Evolutionary conservation across 2,888 invertebrate genomes (phyloP), one percentile per base, ranked within the genome.

Genomic region (Gnatocerus cornutus): DNA sequence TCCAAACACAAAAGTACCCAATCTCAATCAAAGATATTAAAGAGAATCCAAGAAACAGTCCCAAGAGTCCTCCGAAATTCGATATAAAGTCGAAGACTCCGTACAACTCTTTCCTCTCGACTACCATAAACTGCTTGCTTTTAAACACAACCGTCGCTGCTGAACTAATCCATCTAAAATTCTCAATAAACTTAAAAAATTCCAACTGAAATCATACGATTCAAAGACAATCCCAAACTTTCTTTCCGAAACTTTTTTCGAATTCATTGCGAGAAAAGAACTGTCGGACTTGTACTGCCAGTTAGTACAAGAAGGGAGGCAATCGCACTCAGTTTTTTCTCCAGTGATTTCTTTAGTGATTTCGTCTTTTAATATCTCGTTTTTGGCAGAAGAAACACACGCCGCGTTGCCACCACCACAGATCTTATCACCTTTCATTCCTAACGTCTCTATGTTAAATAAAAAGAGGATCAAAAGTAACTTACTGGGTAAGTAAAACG

Each of bases 21-120:
- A 88, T 81, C 75, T 89, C 89, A 46, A 88, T 86, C 29, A 88
- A 63, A 2, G 85, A 85, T 12, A 85, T 78, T 16, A 85, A 75
- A 7, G 85, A 85, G 71, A 85, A 84, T 71, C 85, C 86, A 0
- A 63, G 86, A 83, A 41, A 90, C 91, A 4, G 90, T 82, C 82
- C 75, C 90, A 91, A 0, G 84, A 81, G 72, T 88, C 88, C 72
- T 89, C 80, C 90, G 91, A 37, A 90, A 77, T 76, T 90, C 90
- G 74, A 14, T 10, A 50, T 7, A n/a, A 50, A 29, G n/a, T 50
- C 48, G 5, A 29, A 77, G 0, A 78, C 77, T 48, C 81, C 80
- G 69, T 79, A 81, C 5, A 81, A 66, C 63, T 80, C 80, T 55
- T 80, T 78, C 58, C 81, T 72, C 64, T 79, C 74, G 0, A 78